A percentile compares a stretch with the other conserved stretches of the same genome.
phyloP scores from a whole-genome alignment of 2,888 invertebrate species.

The Sphecodes monilicornis region DNA sequence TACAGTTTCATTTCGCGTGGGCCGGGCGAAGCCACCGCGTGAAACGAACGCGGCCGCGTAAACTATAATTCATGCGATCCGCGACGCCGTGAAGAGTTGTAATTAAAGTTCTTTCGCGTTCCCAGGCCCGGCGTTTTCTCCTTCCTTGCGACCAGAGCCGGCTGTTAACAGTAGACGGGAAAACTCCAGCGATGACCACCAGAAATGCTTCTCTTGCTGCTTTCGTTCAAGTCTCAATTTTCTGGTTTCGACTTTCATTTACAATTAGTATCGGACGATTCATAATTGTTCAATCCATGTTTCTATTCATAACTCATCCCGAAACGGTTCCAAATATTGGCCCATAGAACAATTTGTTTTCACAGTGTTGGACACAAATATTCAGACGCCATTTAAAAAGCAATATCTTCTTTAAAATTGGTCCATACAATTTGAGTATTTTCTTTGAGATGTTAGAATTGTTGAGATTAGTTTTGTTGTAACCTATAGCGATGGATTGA shows the following conservation, averaged over 20 bases:
- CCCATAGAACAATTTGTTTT: neutral
- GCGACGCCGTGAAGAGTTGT: conserved; percentile 59
- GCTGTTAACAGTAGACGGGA: conserved; percentile 2
- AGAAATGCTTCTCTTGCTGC: neutral
- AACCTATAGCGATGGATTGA: too few relatives aligned
- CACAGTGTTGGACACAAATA: too few relatives aligned
- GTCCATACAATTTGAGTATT: too few relatives aligned
- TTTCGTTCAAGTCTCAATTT: neutral
- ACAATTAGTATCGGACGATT: neutral
- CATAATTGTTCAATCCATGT: neutral
- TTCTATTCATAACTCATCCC: neutral
- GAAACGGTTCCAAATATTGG: neutral
- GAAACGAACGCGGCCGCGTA: conserved; percentile 50
- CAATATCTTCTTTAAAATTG: too few relatives aligned
- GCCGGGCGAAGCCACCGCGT: conserved; percentile 8
- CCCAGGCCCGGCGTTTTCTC: conserved; percentile 42
- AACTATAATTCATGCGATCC: conserved; percentile 55
- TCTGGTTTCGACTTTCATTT: neutral
- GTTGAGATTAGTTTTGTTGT: too few relatives aligned
- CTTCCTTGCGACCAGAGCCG: conserved; percentile 13
- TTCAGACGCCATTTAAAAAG: too few relatives aligned
- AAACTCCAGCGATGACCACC: neutral
- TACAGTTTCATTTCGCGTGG: conserved; percentile 24
- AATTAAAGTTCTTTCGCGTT: conserved; percentile 61
- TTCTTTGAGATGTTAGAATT: too few relatives aligned